Evolutionary conservation across 2,797 vertebrate genomes (phyloP).

Genomic region (Poecilia picta): DNA sequence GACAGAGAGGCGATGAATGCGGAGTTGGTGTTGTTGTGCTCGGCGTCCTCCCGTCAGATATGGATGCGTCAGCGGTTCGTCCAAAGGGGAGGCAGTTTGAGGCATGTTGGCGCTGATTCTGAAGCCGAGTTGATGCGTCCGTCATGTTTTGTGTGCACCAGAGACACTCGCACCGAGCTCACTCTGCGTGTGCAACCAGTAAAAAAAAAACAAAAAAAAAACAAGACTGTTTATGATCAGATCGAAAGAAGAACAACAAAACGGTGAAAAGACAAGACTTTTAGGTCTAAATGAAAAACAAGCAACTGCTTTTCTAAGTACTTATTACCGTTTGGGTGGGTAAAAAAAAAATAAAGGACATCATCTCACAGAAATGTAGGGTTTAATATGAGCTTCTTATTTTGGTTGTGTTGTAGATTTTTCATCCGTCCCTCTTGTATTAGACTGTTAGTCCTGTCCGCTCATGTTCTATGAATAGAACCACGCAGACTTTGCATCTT

Average conservation of each 20-base stretch:
- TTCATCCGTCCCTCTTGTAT: background rate
- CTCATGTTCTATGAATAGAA: conserved; percentile 9
- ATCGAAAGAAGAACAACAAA: background rate
- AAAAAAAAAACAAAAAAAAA: too few species aligned
- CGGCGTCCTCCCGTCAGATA: background rate
- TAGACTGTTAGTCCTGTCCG: background rate
- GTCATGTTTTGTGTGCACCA: conserved; percentile 36
- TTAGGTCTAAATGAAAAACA: background rate
- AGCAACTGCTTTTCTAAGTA: background rate
- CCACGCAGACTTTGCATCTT: conserved; percentile 27
- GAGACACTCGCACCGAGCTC: conserved; percentile 8
- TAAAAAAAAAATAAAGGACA: too few species aligned
- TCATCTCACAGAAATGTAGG: too few species aligned
- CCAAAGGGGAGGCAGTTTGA: conserved; percentile 26
- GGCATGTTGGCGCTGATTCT: conserved; percentile 29
- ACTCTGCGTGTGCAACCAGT: background rate
- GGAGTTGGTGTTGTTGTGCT: rapidly evolving
- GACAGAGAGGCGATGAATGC: background rate
- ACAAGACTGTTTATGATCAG: background rate
- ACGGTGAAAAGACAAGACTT: background rate
- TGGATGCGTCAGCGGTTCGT: background rate
- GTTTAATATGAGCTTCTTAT: background rate
- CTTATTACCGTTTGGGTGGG: background rate
- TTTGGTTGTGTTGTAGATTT: background rate
- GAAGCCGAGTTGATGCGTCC: conserved; percentile 51